A percentile compares a stretch with the other conserved stretches of the same genome.
phyloP scores from a whole-genome alignment of 2,113 vertebrate genomes.

The Ceratotherium simum region DNA sequence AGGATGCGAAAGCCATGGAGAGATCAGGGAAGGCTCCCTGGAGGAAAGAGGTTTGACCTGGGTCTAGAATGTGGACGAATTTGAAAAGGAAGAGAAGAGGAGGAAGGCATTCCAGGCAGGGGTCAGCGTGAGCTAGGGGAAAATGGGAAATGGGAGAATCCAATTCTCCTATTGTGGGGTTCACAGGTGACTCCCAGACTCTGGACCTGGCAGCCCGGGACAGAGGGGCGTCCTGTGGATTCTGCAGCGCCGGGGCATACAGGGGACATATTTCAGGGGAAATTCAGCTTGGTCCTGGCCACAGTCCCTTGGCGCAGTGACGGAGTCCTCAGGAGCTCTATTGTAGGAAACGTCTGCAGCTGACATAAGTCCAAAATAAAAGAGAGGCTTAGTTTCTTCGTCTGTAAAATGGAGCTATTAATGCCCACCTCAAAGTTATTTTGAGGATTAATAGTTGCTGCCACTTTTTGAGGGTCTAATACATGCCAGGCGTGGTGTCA shows the following conservation, averaged over 20 bases:
- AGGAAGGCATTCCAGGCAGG: not conserved
- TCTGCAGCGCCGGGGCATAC: fast-evolving
- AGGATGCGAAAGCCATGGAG: not conserved
- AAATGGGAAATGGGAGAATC: not conserved
- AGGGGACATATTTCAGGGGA: not conserved
- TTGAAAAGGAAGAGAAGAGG: not conserved
- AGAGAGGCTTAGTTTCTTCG: not conserved
- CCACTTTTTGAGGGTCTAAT: not conserved
- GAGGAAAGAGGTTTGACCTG: not conserved
- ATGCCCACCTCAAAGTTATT: fast-evolving
- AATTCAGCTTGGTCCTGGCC: fast-evolving
- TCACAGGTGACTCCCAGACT: not conserved
- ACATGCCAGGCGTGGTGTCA: fast-evolving
- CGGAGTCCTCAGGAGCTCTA: not conserved
- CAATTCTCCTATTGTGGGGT: not conserved
- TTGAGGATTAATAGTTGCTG: not conserved
- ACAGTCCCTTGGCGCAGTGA: fast-evolving
- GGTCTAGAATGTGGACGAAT: too few species aligned
- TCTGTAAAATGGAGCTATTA: not conserved
- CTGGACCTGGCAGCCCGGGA: not conserved
- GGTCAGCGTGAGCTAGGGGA: not conserved
- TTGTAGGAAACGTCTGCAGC: not conserved
- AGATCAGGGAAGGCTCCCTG: not conserved
- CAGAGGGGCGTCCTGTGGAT: not conserved
- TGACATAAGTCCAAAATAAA: fast-evolving